Base-by-base conservation (phyloP, 2,888 invertebrate species). In the Halictus quadricinctus region DNA sequence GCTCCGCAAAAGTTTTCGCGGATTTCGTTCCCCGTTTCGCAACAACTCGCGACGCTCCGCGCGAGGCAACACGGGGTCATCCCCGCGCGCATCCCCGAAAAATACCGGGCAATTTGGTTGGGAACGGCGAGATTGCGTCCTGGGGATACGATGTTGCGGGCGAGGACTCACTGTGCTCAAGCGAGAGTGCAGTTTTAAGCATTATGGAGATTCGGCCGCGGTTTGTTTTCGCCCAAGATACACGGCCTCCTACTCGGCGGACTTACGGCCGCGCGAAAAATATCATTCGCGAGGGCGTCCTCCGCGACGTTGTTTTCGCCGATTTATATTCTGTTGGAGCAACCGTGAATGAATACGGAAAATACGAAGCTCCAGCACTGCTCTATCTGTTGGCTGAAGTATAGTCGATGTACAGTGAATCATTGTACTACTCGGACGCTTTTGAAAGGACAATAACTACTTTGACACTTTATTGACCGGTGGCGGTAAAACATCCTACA, bases 41-140 rank as follows among this genome's bases (percentile, higher is more conserved):
- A 36, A 36, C 36, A 5, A 36, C 4, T 1, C 36, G 36, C 36
- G 36, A 1, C 15, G 29, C 29, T 29, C 29, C 29, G 29, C 29
- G 18, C 50, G 50, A 15, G 15, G 18, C 15, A 6, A 64, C 29
- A 7, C 29, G 15, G 29, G 18, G 64, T 13, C 18, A 36, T 15
- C 10, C 29, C 18, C 66, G 36, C 18, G 21, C 36, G 21, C n/a
- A 48, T 36, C 36, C 0, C 18, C 72, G 84, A 84, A 76, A 73
- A 74, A 84, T 66, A 43, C 64, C n/a, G 48, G 18, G 58, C 54
- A 72, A 76, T 79, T 58, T 76, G 36, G 13, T 60, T 48, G 60
- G n/a, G 46, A 36, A 46, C 15, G 50, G n/a, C 66, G 73, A 50
- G 84, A 84, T 84, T 74, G 75, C 72, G 48, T 46, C 29, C 18